Evolutionary conservation across 2,888 invertebrate species (phyloP), one percentile per base, ranked within the genome.

Genomic region (Panopea generosa): DNA sequence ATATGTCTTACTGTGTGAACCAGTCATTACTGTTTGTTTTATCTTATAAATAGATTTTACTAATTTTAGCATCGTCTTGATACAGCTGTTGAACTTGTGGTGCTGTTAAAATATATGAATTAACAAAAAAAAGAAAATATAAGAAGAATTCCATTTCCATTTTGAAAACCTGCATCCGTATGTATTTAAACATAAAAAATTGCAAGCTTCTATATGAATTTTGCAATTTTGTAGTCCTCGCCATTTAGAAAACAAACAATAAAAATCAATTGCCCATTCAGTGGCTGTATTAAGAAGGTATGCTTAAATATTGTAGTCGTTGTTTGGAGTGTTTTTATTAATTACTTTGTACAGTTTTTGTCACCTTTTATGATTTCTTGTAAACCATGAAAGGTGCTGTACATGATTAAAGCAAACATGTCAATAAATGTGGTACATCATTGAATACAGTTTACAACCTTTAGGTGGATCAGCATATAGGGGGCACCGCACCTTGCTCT

Each of bases 11-110:
- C n/a, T 47, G 4, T 52, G 16, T 33, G 11, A 40, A 56, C 20
- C 33, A 56, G 20, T 18, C 14, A 38, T 56, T 40, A 9, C 18
- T 56, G 60, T 60, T 60, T 60, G 60, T 60, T 18, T 20, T 18
- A 29, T 24, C 9, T 27, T 60, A 22, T 29, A 24, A 56, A 14
- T 38, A 52, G 11, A 7, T 26, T 16, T 33, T 16, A 18, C 56
- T 56, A 20, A 22, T 56, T 24, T 20, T 6, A 20, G 56, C 56
- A 56, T 18, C 27, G 11, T 14, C n/a, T 53, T 29, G 27, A 53
- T 53, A 29, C 24, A 53, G 27, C 27, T 18, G 27, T 18, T 26
- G 53, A 27, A n/a, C 11, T 18, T 11, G 18, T 11, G n/a, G 20
- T 50, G 50, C n/a, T n/a, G n/a, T n/a, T n/a, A n/a, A n/a, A n/a